Base-by-base conservation (phyloP, 1,140 invertebrate species). In the Cherax destructor region DNA sequence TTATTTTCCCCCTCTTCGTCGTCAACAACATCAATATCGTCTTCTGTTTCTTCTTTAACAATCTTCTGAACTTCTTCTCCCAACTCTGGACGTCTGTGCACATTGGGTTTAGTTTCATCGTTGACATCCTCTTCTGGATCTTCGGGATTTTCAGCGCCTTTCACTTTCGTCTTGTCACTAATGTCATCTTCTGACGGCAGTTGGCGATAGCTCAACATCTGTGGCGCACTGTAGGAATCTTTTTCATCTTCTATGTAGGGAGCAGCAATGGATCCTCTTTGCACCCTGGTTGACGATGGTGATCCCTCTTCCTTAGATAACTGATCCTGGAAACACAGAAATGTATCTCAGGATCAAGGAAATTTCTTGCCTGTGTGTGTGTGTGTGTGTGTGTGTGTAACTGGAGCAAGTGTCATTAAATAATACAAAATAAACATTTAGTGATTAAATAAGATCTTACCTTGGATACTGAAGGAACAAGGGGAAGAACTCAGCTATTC, bases 41-140 rank as follows among this genome's bases (percentile, higher is more conserved):
- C 49, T n/a, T 89, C 87, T 3, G 13, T 47, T 10, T 83, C 65
- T 11, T 61, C 80, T 21, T 56, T 89, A 3, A 69, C 65, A 11
- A 89, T 89, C 80, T 83, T 89, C 69, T 87, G 85, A 21, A 87
- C 76, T 56, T 89, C 79, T 2, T 77, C 87, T 18, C 79, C 78
- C 4, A 89, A 49, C 24, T 76, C 18, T 2, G 65, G 41, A 52
- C 21, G 7, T 56, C 2, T 50, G 6, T 30, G 30, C 30, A 74
- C 21, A 9, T 30, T 56, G 13, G 9, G 9, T 56, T 56, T 56
- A 13, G 52, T 56, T 47, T 49, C 30, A 11, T 79, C 77, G 4
- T n/a, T 9, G 77, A 10, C 16, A 13, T 47, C 3, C 41, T 30
- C 49, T 49, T 79, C 18, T 65, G 21, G n/a, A 50, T 49, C 79